Conservation (phyloP, 2,888 invertebrate genomes). For the Eupithecia vulgata region DNA sequence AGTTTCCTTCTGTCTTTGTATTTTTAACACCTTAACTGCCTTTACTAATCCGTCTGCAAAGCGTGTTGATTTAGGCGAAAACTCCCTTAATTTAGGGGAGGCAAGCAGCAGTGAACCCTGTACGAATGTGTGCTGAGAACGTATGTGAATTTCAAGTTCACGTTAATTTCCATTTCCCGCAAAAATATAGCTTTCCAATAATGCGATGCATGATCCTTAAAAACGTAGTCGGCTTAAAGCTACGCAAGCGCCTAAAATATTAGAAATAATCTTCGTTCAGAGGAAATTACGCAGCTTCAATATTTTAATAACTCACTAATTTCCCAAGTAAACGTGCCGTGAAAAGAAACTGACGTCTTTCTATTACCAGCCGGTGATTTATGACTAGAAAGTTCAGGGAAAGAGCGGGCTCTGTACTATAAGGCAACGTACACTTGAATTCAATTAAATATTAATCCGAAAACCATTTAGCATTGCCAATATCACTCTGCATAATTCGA, state of each 20-base stretch:
- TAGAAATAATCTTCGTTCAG: neutral
- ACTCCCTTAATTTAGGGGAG: too few species aligned
- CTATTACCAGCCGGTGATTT: slow-evolving; percentile 4
- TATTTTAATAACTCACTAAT: slow-evolving; percentile 12
- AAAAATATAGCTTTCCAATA: neutral
- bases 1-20: too few species aligned
- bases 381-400: neutral
- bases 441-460: slow-evolving; percentile 4
- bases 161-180: neutral
- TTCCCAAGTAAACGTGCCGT: slow-evolving; percentile 12
- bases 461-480: slow-evolving; percentile 7
- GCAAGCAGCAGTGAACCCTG: too few species aligned
- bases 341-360: slow-evolving; percentile 10
- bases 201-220: neutral
- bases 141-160: too few species aligned
- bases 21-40: too few species aligned
- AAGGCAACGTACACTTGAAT: neutral
- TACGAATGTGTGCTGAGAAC: too few species aligned
- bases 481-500: neutral
- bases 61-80: too few species aligned
- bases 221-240: neutral
- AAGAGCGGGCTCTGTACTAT: neutral
- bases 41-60: too few species aligned
- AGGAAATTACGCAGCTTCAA: slow-evolving; percentile 12
- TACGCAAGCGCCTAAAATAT: neutral